phyloP scores from a whole-genome alignment of 2,888 invertebrate genomes.

The Orthonevra nobilis region DNA sequence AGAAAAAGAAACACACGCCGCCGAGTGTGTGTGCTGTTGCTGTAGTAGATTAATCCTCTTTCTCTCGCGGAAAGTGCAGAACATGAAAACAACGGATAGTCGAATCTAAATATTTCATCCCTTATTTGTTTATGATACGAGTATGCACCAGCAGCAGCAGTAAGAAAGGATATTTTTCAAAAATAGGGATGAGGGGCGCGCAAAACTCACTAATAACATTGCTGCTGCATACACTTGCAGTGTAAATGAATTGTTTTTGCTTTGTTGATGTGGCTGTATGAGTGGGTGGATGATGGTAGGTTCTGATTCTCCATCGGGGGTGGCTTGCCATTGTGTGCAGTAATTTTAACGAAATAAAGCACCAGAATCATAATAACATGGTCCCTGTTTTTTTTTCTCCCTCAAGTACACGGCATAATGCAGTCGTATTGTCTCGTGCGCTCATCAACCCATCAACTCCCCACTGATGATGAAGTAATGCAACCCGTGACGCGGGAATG shows the following conservation, averaged over 20 bases:
- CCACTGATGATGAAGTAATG: slow-evolving; percentile 33
- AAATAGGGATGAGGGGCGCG: slow-evolving; percentile 47
- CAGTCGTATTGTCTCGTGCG: slow-evolving; percentile 44
- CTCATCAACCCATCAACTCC: slow-evolving; percentile 41
- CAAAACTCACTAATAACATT: slow-evolving; percentile 63
- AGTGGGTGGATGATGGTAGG: slow-evolving; percentile 25
- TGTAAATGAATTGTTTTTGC: slow-evolving; percentile 53
- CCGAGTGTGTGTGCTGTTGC: slow-evolving; percentile 50
- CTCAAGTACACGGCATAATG: slow-evolving; percentile 57
- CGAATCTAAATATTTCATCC: slow-evolving; percentile 44
- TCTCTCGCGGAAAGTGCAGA: slow-evolving; percentile 53
- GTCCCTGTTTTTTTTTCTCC: slow-evolving; percentile 50
- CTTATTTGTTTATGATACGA: slow-evolving; percentile 56
- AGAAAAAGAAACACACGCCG: slow-evolving; percentile 42
- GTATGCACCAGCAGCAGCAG: slow-evolving; percentile 35
- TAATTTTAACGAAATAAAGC: slow-evolving; percentile 79
- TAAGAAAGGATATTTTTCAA: slow-evolving; percentile 24
- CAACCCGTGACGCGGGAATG: slow-evolving; percentile 4
- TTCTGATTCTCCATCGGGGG: slow-evolving; percentile 15
- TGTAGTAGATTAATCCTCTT: slow-evolving; percentile 56
- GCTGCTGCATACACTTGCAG: slow-evolving; percentile 58
- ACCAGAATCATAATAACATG: slow-evolving; percentile 71
- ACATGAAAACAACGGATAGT: slow-evolving; percentile 40
- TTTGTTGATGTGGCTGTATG: slow-evolving; percentile 34
- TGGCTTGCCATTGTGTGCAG: slow-evolving; percentile 73